Conservation (phyloP, 2,797 vertebrate species). For the Enteromius fasciolatus region DNA sequence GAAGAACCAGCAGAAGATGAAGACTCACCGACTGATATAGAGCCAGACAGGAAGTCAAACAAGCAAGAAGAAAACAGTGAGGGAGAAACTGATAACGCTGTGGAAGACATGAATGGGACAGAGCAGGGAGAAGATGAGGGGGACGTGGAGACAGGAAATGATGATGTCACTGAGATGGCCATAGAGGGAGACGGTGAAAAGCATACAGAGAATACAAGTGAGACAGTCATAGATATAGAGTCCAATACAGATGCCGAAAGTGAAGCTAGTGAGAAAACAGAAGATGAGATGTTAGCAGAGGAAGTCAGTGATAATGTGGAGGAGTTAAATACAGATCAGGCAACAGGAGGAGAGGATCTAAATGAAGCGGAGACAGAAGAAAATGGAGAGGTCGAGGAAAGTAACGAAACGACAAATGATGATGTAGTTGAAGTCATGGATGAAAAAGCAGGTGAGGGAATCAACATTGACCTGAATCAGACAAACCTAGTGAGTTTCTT, state of each 20-base stretch:
- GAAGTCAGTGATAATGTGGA: conserved; percentile 30
- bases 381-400: neutral
- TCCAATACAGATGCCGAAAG: conserved; percentile 20
- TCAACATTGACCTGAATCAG: neutral
- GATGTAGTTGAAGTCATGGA: neutral
- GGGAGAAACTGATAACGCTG: neutral
- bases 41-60: conserved; percentile 44
- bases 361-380: conserved; percentile 23
- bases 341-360: neutral
- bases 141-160: neutral
- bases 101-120: conserved; percentile 16
- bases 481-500: conserved; percentile 50
- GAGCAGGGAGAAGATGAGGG: conserved; percentile 7
- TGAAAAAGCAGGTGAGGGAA: neutral
- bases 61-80: conserved; percentile 44
- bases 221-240: conserved; percentile 51
- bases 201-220: conserved; percentile 12
- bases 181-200: conserved; percentile 60
- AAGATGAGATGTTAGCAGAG: conserved; percentile 24
- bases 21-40: conserved; percentile 5
- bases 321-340: neutral
- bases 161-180: conserved; percentile 31
- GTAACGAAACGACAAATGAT: neutral
- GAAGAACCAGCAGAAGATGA: conserved; percentile 48
- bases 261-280: conserved; percentile 20